Percentiles rank a stretch among this genome's conserved stretches.
These are phyloP conservation scores for Hydractinia echinata DNA, from an alignment of 30 jellyfish, hydroid and myxozoan genomes.

Conservation along the genomic window DNA sequence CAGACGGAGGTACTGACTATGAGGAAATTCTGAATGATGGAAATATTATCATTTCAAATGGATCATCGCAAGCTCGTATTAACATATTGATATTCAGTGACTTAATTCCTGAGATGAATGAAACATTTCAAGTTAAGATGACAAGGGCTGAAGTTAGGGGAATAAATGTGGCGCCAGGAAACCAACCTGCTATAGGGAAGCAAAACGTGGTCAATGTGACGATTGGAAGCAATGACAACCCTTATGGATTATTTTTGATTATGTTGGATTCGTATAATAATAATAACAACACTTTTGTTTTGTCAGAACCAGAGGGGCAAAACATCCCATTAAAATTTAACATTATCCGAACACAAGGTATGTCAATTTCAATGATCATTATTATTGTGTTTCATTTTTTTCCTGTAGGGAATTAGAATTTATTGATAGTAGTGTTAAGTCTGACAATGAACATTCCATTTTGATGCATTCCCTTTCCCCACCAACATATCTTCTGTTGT, in stretches of 20 bases:
- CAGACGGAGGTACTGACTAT: conserved; percentile 59
- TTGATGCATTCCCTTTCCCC: too few species aligned
- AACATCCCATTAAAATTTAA: conserved; percentile 38
- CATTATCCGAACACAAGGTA: conserved; percentile 37
- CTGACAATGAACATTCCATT: too few species aligned
- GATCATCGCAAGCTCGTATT: conserved; percentile 33
- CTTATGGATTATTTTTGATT: conserved; percentile 66
- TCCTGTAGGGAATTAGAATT: too few species aligned
- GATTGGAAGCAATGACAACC: conserved; percentile 74
- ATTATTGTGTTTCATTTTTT: background rate
- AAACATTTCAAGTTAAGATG: conserved; percentile 52
- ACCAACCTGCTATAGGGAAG: conserved; percentile 36
- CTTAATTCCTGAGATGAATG: conserved; percentile 71
- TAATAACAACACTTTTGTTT: conserved; percentile 19
- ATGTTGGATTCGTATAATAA: conserved; percentile 21
- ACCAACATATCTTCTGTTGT: too few species aligned
- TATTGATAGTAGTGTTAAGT: too few species aligned
- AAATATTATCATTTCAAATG: conserved; percentile 31
- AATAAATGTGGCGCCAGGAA: conserved; percentile 21
- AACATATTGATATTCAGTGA: conserved; percentile 49
- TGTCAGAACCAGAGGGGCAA: conserved; percentile 68
- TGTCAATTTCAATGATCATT: background rate
- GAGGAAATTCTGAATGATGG: conserved; percentile 23
- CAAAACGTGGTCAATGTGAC: conserved; percentile 55
- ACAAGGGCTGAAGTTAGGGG: conserved; percentile 49